These are phyloP conservation scores for Toxostoma redivivum DNA, from an alignment of 2,113 vertebrate genomes.

Conservation along the genomic window DNA sequence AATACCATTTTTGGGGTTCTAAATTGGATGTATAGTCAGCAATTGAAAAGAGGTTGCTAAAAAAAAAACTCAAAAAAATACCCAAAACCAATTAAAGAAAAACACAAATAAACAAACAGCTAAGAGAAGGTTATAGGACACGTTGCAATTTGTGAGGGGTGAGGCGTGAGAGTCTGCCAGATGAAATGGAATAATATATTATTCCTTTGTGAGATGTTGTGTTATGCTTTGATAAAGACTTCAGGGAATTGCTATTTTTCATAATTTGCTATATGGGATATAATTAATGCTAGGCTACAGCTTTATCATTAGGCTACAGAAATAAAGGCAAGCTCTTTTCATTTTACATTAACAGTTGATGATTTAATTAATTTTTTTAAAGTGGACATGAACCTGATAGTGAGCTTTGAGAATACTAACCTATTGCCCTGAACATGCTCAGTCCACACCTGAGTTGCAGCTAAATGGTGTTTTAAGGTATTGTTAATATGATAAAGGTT, in stretches of 20 bases:
- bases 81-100: background rate
- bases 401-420: background rate
- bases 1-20: background rate
- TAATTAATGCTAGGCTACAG: background rate
- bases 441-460: too few species aligned
- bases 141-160: background rate
- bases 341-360: background rate
- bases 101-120: background rate
- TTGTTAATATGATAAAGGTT: background rate
- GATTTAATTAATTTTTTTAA: background rate
- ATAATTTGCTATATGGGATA: background rate
- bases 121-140: background rate
- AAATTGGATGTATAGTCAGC: background rate
- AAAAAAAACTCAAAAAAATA: rapidly evolving
- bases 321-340: background rate
- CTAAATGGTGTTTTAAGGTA: background rate
- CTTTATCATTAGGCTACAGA: background rate
- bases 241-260: slow-evolving; percentile 6
- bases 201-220: background rate
- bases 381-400: background rate
- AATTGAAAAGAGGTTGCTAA: background rate
- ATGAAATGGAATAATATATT: background rate
- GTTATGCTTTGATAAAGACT: slow-evolving; percentile 1
- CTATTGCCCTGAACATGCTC: background rate
- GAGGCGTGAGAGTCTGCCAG: background rate